A percentile compares a stretch with the other conserved stretches of the same genome.
phyloP scores from a whole-genome alignment of 1,140 invertebrate genomes.

The Ceratina australensis region DNA sequence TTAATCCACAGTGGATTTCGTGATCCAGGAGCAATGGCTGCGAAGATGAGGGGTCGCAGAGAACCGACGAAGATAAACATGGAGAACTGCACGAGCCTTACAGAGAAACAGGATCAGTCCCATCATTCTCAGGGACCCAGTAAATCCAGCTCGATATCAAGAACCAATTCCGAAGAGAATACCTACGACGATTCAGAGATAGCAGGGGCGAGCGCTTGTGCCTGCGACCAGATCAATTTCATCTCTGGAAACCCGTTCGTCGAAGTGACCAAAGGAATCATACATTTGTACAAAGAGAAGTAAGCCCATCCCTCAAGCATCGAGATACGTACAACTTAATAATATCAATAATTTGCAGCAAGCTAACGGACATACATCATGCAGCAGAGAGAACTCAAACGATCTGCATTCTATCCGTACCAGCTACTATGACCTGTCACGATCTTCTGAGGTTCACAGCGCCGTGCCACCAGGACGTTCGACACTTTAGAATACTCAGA shows the following conservation, averaged over 20 bases:
- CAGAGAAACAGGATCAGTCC: constrained; percentile 73
- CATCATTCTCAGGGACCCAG: constrained; percentile 66
- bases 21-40: constrained; percentile 67
- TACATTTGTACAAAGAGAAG: constrained; percentile 98
- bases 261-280: constrained; percentile 96
- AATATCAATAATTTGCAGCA: constrained; percentile 73
- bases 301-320: constrained; percentile 69
- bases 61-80: constrained; percentile 83
- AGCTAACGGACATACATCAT: constrained; percentile 83
- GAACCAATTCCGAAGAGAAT: constrained; percentile 76
- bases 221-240: constrained; percentile 87
- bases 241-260: constrained; percentile 98
- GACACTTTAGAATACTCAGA: constrained; percentile 94
- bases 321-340: constrained; percentile 4
- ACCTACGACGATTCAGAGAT: constrained; percentile 74
- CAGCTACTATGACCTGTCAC: constrained; percentile 94
- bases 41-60: constrained; percentile 81
- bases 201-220: constrained; percentile 66
- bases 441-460: constrained; percentile 97
- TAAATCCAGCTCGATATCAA: constrained; percentile 69
- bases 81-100: constrained; percentile 82
- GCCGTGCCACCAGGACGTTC: constrained; percentile 93
- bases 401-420: constrained; percentile 95
- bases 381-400: constrained; percentile 88
- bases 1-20: constrained; percentile 37